phyloP scores from a whole-genome alignment of 2,113 vertebrate species.

The Melanocharis versteri region DNA sequence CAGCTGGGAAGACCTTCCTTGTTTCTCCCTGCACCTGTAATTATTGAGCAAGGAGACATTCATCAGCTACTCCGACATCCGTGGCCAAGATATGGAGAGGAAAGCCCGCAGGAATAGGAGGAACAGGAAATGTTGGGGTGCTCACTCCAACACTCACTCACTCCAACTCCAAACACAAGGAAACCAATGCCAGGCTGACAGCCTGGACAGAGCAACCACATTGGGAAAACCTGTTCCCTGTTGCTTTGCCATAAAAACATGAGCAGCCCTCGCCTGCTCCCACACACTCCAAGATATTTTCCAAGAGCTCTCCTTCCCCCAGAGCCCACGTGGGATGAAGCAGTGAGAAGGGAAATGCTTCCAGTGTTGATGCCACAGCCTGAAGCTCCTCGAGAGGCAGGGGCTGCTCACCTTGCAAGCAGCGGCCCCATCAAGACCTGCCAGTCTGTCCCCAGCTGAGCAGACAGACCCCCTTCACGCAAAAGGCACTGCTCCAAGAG shows the following conservation, averaged over 20 bases:
- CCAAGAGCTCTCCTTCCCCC: constrained; percentile 30
- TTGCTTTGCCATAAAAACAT: background rate
- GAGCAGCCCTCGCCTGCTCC: background rate
- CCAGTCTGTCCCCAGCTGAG: background rate
- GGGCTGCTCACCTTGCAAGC: background rate
- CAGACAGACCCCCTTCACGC: background rate
- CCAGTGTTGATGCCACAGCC: background rate
- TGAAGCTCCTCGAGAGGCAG: background rate
- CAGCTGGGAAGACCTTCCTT: background rate
- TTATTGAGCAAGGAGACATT: background rate
- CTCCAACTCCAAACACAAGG: background rate
- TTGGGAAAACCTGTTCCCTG: background rate
- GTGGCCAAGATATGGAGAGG: background rate
- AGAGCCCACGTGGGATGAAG: background rate
- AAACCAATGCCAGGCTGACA: background rate
- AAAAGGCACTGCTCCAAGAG: background rate
- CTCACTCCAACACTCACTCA: too few relatives aligned
- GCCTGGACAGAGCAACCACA: background rate
- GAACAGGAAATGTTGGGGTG: background rate
- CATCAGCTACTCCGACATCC: background rate
- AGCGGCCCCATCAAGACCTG: background rate
- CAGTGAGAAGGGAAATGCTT: background rate
- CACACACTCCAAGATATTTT: background rate
- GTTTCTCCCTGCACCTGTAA: background rate
- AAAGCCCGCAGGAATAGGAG: background rate